These are phyloP conservation scores for Sogatella furcifera DNA, from an alignment of 1,140 invertebrate species.

Conservation along the genomic window DNA sequence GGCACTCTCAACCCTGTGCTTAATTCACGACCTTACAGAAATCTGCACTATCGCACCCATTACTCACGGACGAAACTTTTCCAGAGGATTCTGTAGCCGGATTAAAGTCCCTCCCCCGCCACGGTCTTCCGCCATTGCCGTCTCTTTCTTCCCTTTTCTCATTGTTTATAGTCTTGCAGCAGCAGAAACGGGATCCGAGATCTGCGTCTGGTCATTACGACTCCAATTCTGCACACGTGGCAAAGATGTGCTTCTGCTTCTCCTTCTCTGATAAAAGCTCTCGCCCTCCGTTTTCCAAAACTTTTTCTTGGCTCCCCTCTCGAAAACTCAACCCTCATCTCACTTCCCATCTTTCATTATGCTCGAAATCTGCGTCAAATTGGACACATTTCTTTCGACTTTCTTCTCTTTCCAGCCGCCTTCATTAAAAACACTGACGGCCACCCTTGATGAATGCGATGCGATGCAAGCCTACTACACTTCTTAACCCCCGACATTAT, in stretches of 20 bases:
- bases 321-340: neutral
- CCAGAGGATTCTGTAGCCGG: neutral
- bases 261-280: neutral
- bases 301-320: too few relatives aligned
- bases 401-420: too few relatives aligned
- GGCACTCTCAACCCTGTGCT: neutral
- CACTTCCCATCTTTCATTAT: neutral
- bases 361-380: neutral
- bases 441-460: too few relatives aligned
- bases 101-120: neutral
- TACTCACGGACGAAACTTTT: neutral
- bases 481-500: too few relatives aligned
- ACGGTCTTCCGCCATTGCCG: neutral
- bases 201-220: neutral
- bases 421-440: too few relatives aligned
- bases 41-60: slow-evolving; percentile 1
- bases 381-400: neutral
- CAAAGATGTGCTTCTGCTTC: neutral
- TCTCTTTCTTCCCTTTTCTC: neutral
- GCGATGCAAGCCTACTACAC: too few relatives aligned
- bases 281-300: too few relatives aligned
- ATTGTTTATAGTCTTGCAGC: slow-evolving; percentile 3
- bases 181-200: neutral
- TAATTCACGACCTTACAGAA: slow-evolving; percentile 4
- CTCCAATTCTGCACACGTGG: neutral